These are phyloP conservation scores for Drosophila rellima DNA, from an alignment of 2,888 invertebrate genomes.

Conservation along the genomic window DNA sequence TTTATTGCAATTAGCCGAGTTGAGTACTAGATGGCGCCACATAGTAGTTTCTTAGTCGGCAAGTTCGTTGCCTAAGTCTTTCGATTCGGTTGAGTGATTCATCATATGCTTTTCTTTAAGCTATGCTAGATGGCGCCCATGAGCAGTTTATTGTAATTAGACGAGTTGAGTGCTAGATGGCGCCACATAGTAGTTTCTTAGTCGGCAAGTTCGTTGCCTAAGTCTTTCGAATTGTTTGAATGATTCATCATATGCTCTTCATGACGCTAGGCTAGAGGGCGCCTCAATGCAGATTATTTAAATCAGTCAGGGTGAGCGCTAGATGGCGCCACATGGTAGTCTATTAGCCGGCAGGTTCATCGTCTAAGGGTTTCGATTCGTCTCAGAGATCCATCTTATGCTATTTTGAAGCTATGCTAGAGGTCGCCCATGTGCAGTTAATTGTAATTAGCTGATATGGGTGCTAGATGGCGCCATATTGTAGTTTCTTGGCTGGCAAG, in stretches of 20 bases:
- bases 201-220: constrained; percentile 57
- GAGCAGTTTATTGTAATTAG: neutral
- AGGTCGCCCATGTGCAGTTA: no score
- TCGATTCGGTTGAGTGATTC: constrained; percentile 18
- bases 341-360: constrained; percentile 55
- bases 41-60: constrained; percentile 7
- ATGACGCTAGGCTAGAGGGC: no score
- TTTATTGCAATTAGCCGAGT: neutral
- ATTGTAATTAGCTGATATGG: no score
- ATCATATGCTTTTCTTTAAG: neutral
- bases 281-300: no score
- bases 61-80: constrained; percentile 77
- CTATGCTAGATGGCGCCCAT: neutral
- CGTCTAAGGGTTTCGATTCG: constrained; percentile 70
- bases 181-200: constrained; percentile 4
- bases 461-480: neutral
- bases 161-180: neutral
- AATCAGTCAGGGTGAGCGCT: neutral
- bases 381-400: no score
- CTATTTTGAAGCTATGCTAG: no score
- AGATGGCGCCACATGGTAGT: neutral
- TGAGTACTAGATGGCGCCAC: neutral
- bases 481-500: constrained; percentile 32
- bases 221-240: constrained; percentile 62
- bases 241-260: neutral